phyloP scores from a whole-genome alignment of 2,113 vertebrate genomes.

The Nothocercus julius region DNA sequence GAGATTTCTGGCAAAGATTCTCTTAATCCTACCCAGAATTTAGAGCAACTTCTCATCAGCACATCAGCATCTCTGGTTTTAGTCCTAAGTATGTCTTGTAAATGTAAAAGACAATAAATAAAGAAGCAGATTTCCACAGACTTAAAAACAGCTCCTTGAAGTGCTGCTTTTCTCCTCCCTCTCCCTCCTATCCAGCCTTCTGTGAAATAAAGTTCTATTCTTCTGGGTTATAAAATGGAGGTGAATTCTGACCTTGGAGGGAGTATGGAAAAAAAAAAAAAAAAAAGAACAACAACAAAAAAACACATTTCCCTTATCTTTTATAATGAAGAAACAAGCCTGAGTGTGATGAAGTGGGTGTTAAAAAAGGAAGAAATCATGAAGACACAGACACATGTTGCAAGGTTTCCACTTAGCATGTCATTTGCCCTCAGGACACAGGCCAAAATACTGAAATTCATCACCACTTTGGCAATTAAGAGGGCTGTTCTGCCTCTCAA shows the following conservation, averaged over 20 bases:
- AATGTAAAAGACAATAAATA: background rate
- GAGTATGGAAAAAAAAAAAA: background rate
- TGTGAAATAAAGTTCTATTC: background rate
- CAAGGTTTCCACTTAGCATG: background rate
- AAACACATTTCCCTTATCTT: background rate
- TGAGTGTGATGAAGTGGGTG: background rate
- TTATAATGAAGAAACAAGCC: background rate
- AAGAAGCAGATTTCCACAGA: background rate
- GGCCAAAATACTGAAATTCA: fast-evolving
- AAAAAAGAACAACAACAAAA: background rate
- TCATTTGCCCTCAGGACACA: background rate
- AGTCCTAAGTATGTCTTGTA: background rate
- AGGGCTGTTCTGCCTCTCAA: background rate
- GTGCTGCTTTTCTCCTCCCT: background rate
- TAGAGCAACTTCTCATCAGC: background rate
- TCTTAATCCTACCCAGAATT: background rate
- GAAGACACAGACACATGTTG: background rate
- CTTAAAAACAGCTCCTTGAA: background rate
- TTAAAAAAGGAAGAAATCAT: background rate
- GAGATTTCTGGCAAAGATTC: background rate
- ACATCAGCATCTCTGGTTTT: background rate
- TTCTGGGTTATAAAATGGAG: background rate
- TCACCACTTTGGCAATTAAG: background rate
- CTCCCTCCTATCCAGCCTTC: background rate
- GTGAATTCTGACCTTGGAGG: background rate